Base-by-base conservation (phyloP, 2,797 vertebrate species). In the Acrossocheilus wenchowensis region DNA sequence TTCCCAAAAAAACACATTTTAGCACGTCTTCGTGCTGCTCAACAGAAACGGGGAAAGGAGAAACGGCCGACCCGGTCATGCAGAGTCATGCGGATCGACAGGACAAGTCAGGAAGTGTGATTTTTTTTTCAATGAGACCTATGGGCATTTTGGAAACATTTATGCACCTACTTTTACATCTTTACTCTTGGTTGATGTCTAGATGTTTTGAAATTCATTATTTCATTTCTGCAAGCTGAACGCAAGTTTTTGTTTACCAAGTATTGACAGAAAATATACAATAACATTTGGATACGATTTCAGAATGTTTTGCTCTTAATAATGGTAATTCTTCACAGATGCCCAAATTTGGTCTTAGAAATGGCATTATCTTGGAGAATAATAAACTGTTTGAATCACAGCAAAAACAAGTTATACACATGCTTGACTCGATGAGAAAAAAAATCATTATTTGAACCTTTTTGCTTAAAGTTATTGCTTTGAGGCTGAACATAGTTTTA, bases 1-100 rank as follows among this genome's bases (percentile, higher is more conserved):
- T 95, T 97, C 85, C 96, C 96, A 21, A 96, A 96, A 90, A 96
- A 96, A 90, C 94, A 95, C 90, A 96, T 96, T 90, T 84, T 95
- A 71, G 93, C 85, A 34, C 92, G 95, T 87, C 93, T 96, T 87
- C 94, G 95, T 90, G 89, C 93, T 85, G 95, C 94, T 84, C 93
- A 94, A 90, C 95, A 95, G 69, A 91, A 89, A 50, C 81, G 87
- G 19, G 86, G 78, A 15, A 91, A 81, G 41, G 89, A 85, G 50
- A 89, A 87, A 78, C 82, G 84, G 72, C 85, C 64, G 17, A 89
- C 72, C 36, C 80, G 88, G 6, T 66, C 79, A 23, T 60, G 45
- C 26, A 83, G 85, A 84, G 10, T 50, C 6, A 23, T 88, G 48
- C 69, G 62, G 21, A 57, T 68, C 34, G 82, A 83, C 81, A 77